A percentile compares a stretch with the other conserved stretches of the same genome.
Evolutionary conservation across 2,113 vertebrate species (phyloP).

Genomic region (Micromys minutus): DNA sequence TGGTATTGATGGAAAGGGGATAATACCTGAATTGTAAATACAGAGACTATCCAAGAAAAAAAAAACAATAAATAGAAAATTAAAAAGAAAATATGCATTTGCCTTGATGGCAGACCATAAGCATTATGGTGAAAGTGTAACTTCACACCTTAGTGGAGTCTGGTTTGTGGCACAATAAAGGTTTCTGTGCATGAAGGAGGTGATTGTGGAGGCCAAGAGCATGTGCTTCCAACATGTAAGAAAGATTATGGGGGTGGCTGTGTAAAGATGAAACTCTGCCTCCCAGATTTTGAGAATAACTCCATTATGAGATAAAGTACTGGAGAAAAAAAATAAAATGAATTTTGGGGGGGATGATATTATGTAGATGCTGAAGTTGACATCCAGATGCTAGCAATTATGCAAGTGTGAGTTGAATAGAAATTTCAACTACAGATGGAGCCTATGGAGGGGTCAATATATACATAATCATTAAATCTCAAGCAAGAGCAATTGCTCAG

Average conservation of each 20-base stretch:
- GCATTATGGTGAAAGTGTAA: not conserved
- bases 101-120: not conserved
- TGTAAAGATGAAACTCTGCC: not conserved
- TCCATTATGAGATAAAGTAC: not conserved
- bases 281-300: not conserved
- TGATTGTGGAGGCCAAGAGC: not conserved
- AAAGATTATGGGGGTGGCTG: not conserved
- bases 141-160: not conserved
- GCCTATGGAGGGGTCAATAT: not conserved
- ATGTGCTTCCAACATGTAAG: not conserved
- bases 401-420: not conserved
- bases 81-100: not conserved
- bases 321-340: not conserved
- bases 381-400: not conserved
- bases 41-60: too few relatives aligned
- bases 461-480: conserved; percentile 9
- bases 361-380: conserved; percentile 4
- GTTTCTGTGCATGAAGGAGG: not conserved
- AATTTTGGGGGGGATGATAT: not conserved
- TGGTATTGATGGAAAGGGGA: too few relatives aligned
- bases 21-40: too few relatives aligned
- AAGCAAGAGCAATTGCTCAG: not conserved
- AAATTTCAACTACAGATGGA: not conserved
- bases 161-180: not conserved
- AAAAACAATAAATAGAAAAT: too few relatives aligned